These are phyloP conservation scores for Mionectes olivaceus DNA, from an alignment of 2,797 vertebrate genomes.

Conservation along the genomic window DNA sequence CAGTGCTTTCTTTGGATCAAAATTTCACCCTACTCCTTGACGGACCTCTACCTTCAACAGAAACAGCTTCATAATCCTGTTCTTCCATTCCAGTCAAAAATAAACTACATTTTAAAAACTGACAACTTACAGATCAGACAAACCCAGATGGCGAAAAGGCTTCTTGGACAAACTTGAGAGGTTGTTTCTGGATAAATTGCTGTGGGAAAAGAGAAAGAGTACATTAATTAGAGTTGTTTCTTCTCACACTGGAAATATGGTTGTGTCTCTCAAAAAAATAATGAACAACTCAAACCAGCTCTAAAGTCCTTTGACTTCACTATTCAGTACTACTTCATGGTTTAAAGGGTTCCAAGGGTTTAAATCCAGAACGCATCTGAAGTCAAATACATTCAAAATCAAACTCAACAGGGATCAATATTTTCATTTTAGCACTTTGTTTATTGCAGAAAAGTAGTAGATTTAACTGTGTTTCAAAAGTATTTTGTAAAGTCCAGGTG, in stretches of 20 bases:
- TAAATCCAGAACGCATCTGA: background rate
- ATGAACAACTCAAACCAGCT: background rate
- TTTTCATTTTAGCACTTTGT: background rate
- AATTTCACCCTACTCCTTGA: background rate
- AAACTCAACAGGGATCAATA: slow-evolving; percentile 15
- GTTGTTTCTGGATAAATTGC: slow-evolving; percentile 97
- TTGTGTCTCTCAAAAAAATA: background rate
- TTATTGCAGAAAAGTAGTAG: slow-evolving; percentile 1
- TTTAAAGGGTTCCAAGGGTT: background rate
- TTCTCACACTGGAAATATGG: background rate
- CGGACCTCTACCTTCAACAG: background rate
- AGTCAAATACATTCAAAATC: background rate
- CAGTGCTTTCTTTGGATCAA: background rate
- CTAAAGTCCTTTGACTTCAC: background rate
- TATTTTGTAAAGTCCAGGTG: slow-evolving; percentile 59
- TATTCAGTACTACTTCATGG: background rate
- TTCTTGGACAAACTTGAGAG: slow-evolving; percentile 93
- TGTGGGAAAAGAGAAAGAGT: slow-evolving; percentile 78
- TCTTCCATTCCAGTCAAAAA: slow-evolving; percentile 13
- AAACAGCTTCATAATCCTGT: background rate
- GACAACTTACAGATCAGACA: slow-evolving; percentile 93
- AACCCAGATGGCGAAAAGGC: slow-evolving; percentile 91
- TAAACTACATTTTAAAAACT: slow-evolving; percentile 45
- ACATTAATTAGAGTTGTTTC: slow-evolving; percentile 29
- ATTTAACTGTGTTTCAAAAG: slow-evolving; percentile 53